phyloP scores from a whole-genome alignment of 2,888 invertebrate genomes.

The Erebia aethiops region DNA sequence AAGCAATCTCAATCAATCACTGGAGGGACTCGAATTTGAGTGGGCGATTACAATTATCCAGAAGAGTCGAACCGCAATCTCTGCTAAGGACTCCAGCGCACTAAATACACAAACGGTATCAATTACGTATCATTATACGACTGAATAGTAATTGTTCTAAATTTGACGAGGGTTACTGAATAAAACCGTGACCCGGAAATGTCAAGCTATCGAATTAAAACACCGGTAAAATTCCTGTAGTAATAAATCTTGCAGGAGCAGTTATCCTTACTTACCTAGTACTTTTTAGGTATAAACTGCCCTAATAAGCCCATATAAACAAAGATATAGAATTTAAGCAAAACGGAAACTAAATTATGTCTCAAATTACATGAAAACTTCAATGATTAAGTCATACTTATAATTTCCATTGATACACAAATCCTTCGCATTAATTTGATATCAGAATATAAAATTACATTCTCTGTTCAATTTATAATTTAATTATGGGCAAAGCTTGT shows the following conservation, averaged over 20 bases:
- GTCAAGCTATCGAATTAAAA: slow-evolving; percentile 22
- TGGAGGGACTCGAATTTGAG: not conserved
- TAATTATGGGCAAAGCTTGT: too few species aligned
- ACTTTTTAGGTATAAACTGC: too few species aligned
- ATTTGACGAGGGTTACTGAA: slow-evolving; percentile 10
- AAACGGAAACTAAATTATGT: too few species aligned
- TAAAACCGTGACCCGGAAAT: slow-evolving; percentile 15
- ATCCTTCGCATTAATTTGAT: too few species aligned
- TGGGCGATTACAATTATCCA: not conserved
- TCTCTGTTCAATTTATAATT: too few species aligned
- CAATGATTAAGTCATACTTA: too few species aligned
- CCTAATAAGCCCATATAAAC: too few species aligned
- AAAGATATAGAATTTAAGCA: too few species aligned
- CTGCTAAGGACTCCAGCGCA: not conserved
- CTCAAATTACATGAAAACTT: too few species aligned
- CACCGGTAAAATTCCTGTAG: slow-evolving; percentile 6
- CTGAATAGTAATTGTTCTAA: slow-evolving; percentile 7
- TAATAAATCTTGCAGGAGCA: slow-evolving; percentile 15
- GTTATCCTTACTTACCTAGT: not conserved
- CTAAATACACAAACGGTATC: slow-evolving; percentile 1
- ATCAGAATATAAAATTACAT: too few species aligned
- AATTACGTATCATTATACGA: not conserved
- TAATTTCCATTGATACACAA: too few species aligned
- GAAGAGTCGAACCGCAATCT: not conserved
- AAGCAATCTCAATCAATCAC: not conserved